Percentiles rank a stretch among this genome's conserved stretches.
Conservation (phyloP, 2,888 invertebrate genomes). For the Epirrita christyi region DNA sequence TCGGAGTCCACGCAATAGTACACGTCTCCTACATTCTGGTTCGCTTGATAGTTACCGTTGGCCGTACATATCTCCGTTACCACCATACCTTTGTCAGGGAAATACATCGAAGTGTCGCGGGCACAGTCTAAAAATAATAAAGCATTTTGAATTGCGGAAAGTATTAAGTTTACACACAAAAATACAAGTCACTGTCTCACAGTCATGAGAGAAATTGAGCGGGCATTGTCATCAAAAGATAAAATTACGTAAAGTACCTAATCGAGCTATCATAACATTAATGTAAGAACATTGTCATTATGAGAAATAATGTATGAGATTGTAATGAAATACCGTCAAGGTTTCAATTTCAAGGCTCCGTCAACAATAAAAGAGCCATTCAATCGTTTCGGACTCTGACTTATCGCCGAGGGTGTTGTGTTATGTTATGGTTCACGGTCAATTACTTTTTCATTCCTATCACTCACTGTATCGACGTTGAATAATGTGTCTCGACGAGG, state of each 20-base stretch:
- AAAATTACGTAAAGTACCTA: conserved; percentile 19
- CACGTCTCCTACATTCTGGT: conserved; percentile 79
- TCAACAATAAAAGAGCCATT: conserved; percentile 45
- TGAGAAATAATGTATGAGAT: conserved; percentile 30
- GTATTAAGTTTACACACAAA: conserved; percentile 8
- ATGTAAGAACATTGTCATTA: conserved; percentile 7
- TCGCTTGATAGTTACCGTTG: conserved; percentile 85
- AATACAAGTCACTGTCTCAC: conserved; percentile 2
- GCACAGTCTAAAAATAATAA: conserved; percentile 82
- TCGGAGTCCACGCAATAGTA: conserved; percentile 86
- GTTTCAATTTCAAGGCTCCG: conserved; percentile 44
- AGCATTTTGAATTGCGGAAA: not conserved
- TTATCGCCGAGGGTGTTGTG: conserved; percentile 45
- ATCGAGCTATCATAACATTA: conserved; percentile 9
- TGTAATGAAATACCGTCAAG: conserved; percentile 42
- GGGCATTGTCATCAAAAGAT: conserved; percentile 18
- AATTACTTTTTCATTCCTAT: conserved; percentile 41
- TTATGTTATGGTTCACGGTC: conserved; percentile 47
- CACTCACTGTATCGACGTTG: conserved; percentile 26
- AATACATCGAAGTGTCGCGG: conserved; percentile 81
- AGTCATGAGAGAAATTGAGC: conserved; percentile 11
- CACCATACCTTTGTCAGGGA: conserved; percentile 73
- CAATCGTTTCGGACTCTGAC: conserved; percentile 39
- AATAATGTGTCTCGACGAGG: conserved; percentile 5
- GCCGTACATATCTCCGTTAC: conserved; percentile 77